These are phyloP conservation scores for Stratiomys singularior DNA, from an alignment of 2,888 invertebrate genomes.

Conservation along the genomic window DNA sequence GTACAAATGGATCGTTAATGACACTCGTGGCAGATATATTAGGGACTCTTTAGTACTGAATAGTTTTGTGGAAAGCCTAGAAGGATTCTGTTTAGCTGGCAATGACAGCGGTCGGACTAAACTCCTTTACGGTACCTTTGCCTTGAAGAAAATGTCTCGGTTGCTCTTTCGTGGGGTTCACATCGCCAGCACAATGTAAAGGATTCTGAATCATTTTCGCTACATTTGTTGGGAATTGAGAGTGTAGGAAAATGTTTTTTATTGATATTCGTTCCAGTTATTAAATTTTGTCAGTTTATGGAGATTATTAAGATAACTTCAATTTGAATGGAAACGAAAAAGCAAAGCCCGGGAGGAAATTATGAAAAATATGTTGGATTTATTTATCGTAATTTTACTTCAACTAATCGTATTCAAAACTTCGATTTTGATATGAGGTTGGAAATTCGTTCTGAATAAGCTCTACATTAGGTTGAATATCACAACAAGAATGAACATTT, in stretches of 20 bases:
- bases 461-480: too few relatives aligned
- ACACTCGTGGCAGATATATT: constrained; percentile 45
- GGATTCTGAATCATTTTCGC: not conserved
- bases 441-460: too few relatives aligned
- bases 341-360: too few relatives aligned
- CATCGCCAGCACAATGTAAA: not conserved
- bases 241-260: not conserved
- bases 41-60: constrained; percentile 21
- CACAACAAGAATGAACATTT: too few relatives aligned
- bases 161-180: not conserved
- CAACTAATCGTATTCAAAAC: too few relatives aligned
- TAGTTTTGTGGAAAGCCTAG: not conserved
- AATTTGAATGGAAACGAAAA: too few relatives aligned
- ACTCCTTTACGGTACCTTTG: not conserved
- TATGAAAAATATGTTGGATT: too few relatives aligned
- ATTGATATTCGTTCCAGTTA: too few relatives aligned
- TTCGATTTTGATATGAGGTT: too few relatives aligned
- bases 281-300: too few relatives aligned
- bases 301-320: too few relatives aligned
- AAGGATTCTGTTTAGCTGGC: not conserved
- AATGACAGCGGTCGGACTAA: not conserved
- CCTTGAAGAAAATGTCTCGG: not conserved
- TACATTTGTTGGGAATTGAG: not conserved
- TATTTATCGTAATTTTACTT: too few relatives aligned
- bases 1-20: constrained; percentile 45